Percentiles rank a stretch among this genome's conserved stretches.
Evolutionary conservation across 2,797 vertebrate species (phyloP).

Genomic region (Chelmon rostratus): DNA sequence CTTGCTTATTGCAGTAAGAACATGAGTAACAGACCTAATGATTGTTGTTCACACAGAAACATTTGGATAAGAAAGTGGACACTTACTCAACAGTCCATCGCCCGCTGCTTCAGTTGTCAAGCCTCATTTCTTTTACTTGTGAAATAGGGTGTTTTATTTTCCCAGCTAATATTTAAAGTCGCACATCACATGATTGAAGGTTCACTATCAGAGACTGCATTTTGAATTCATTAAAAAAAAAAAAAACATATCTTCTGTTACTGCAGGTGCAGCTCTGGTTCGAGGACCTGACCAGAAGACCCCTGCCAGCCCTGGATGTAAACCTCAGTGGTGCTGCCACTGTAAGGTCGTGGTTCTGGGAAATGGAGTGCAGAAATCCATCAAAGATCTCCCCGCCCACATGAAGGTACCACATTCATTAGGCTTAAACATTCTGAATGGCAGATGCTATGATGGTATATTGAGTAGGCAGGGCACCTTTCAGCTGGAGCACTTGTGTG

Average conservation of each 20-base stretch:
- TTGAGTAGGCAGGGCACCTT: not conserved
- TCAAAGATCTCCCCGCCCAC: conserved; percentile 86
- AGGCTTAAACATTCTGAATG: not conserved
- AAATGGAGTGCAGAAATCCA: conserved; percentile 92
- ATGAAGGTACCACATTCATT: conserved; percentile 75
- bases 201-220: not conserved
- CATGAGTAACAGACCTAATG: conserved; percentile 42
- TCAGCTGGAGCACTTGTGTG: conserved; percentile 4
- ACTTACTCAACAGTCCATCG: conserved; percentile 3
- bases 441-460: not conserved
- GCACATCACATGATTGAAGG: not conserved
- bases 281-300: conserved; percentile 84
- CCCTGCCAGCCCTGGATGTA: conserved; percentile 84
- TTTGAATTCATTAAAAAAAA: conserved; percentile 4
- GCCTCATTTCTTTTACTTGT: conserved; percentile 6
- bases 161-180: not conserved
- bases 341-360: conserved; percentile 98
- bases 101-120: not conserved
- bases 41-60: conserved; percentile 26
- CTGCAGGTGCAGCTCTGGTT: conserved; percentile 82
- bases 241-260: not conserved
- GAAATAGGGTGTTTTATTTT: conserved; percentile 18
- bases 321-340: conserved; percentile 96
- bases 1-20: conserved; percentile 33
- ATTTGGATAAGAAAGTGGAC: not conserved